A percentile compares a stretch with the other conserved stretches of the same genome.
phyloP scores from a whole-genome alignment of 2,888 invertebrate genomes.

The Dorcus hopei region DNA sequence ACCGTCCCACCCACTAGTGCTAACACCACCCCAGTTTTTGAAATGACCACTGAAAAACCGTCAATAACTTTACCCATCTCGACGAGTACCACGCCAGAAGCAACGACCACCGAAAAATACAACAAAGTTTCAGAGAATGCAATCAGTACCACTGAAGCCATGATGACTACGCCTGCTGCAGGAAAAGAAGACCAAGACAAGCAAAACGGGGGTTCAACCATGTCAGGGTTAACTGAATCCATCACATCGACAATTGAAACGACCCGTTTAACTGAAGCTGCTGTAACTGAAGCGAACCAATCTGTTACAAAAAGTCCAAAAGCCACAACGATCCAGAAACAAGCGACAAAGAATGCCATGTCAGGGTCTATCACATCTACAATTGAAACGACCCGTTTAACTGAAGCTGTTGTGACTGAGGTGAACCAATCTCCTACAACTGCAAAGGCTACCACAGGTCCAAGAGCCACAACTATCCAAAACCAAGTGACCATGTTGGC shows the following conservation, averaged over 20 bases:
- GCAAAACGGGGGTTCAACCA: background rate
- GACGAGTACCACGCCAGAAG: slow-evolving; percentile 2
- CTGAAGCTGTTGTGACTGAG: background rate
- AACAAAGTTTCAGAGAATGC: background rate
- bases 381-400: background rate
- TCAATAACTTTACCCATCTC: background rate
- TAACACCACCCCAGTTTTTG: slow-evolving; percentile 16
- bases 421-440: background rate
- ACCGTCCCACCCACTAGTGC: background rate
- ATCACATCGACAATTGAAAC: background rate
- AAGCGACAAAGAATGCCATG: too few relatives aligned
- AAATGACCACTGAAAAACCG: background rate
- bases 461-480: background rate
- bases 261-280: background rate
- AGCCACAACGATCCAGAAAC: background rate
- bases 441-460: background rate
- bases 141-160: slow-evolving; percentile 28
- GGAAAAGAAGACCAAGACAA: background rate
- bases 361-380: background rate
- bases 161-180: background rate
- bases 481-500: background rate
- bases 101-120: slow-evolving; percentile 11
- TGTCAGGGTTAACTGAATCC: background rate
- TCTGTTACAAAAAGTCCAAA: background rate
- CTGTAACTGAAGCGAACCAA: background rate